Conservation (phyloP, 2,113 vertebrate genomes). For the Porphyrio hochstetteri region DNA sequence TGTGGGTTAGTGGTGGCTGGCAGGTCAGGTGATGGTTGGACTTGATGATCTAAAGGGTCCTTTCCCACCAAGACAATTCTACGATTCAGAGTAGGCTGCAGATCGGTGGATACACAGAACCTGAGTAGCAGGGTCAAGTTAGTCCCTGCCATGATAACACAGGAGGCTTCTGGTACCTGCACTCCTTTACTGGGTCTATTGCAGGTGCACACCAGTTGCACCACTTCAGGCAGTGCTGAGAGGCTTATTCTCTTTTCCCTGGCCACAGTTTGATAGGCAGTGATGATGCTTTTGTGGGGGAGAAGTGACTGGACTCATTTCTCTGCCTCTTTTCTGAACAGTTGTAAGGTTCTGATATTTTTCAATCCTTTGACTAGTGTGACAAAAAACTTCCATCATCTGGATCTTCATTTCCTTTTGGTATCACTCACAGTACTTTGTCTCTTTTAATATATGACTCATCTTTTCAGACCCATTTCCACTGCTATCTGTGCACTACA, state of each 20-base stretch:
- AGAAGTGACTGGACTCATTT: background rate
- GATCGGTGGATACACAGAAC: background rate
- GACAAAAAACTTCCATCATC: constrained; percentile 36
- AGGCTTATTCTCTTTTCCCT: background rate
- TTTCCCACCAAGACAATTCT: too few relatives aligned
- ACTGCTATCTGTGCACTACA: constrained; percentile 32
- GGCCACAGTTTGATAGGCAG: background rate
- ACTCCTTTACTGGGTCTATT: background rate
- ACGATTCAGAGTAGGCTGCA: background rate
- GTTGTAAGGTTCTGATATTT: background rate
- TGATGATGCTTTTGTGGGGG: background rate
- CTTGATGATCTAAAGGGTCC: too few relatives aligned
- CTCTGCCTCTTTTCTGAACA: background rate
- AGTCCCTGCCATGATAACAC: background rate
- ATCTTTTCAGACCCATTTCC: constrained; percentile 49
- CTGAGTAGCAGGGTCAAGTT: background rate
- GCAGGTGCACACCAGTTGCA: background rate
- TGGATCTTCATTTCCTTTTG: constrained; percentile 57
- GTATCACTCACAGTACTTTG: background rate
- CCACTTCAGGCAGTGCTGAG: background rate
- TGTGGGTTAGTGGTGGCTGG: too few relatives aligned
- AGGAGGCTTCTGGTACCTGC: background rate
- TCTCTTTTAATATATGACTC: constrained; percentile 57
- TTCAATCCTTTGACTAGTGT: background rate
- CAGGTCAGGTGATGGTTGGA: too few relatives aligned